These are phyloP conservation scores for Microcaecilia unicolor DNA, from an alignment of 2,797 vertebrate genomes.

Conservation along the genomic window DNA sequence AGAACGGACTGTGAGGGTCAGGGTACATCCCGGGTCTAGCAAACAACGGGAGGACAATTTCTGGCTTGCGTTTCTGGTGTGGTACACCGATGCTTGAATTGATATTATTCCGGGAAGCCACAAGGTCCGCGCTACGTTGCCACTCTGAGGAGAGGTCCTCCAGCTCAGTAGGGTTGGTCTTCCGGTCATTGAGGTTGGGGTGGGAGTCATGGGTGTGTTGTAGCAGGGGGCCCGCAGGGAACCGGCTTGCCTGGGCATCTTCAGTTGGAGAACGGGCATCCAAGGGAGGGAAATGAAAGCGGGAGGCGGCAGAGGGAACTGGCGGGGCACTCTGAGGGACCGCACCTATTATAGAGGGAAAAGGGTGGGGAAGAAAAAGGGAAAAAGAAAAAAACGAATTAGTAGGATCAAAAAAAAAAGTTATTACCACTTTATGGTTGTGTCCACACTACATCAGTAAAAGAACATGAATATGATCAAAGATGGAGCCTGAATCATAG, in stretches of 20 bases:
- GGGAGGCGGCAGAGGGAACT: conserved; percentile 50
- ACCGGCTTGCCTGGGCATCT: conserved; percentile 30
- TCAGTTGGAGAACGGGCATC: conserved; percentile 46
- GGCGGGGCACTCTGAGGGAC: conserved; percentile 62
- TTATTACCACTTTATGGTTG: neutral
- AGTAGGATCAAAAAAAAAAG: too few species aligned
- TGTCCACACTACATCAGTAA: too few species aligned
- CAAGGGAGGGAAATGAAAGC: conserved; percentile 53
- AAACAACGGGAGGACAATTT: conserved; percentile 51
- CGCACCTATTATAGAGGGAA: conserved; percentile 40
- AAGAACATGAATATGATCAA: too few species aligned
- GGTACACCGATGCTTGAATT: neutral
- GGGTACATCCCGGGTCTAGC: conserved; percentile 39
- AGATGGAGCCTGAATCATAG: too few species aligned
- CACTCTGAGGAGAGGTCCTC: conserved; percentile 42
- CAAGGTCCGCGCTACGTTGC: conserved; percentile 30
- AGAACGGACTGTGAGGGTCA: conserved; percentile 53
- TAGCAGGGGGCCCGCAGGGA: conserved; percentile 13
- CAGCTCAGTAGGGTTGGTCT: conserved; percentile 21
- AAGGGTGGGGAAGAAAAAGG: neutral
- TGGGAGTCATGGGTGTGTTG: conserved; percentile 22
- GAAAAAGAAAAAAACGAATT: too few species aligned
- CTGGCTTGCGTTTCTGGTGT: conserved; percentile 53
- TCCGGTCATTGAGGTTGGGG: conserved; percentile 20
- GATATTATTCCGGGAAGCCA: conserved; percentile 23